Evolutionary conservation across 2,797 vertebrate species (phyloP).

Genomic region (Falco naumanni): DNA sequence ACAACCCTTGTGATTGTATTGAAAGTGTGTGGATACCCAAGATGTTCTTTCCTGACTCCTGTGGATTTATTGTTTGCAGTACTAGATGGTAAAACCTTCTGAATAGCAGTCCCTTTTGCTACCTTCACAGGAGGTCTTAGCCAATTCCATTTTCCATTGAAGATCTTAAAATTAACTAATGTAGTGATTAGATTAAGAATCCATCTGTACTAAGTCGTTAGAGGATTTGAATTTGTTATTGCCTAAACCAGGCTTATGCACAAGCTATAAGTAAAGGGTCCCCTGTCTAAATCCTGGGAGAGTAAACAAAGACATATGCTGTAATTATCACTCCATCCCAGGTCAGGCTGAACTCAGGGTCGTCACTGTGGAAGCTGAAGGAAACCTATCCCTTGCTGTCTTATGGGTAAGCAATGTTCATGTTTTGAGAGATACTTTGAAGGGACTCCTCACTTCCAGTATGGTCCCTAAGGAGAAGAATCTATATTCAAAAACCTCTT

Average conservation of each 20-base stretch:
- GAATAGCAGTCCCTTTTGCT: not conserved
- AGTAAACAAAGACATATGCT: not conserved
- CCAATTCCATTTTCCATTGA: not conserved
- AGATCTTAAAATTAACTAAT: not conserved
- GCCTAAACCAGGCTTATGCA: not conserved
- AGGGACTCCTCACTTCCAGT: not conserved
- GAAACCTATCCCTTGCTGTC: not conserved
- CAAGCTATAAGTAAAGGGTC: not conserved
- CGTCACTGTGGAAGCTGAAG: not conserved
- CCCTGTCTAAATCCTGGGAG: not conserved
- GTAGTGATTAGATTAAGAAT: not conserved
- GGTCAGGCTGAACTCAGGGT: not conserved
- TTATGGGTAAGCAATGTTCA: fast-evolving
- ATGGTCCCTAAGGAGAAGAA: not conserved
- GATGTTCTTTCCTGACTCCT: not conserved
- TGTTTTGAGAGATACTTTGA: not conserved
- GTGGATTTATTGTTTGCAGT: not conserved
- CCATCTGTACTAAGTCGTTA: not conserved
- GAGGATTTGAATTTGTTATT: not conserved
- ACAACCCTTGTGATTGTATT: not conserved
- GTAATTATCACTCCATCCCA: not conserved
- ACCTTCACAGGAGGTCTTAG: not conserved
- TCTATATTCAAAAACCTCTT: not conserved
- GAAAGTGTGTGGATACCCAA: fast-evolving
- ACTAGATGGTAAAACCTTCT: not conserved